Evolutionary conservation across 2,888 invertebrate genomes (phyloP), one percentile per base, ranked within the genome.

Genomic region (Xestia c-nigrum): DNA sequence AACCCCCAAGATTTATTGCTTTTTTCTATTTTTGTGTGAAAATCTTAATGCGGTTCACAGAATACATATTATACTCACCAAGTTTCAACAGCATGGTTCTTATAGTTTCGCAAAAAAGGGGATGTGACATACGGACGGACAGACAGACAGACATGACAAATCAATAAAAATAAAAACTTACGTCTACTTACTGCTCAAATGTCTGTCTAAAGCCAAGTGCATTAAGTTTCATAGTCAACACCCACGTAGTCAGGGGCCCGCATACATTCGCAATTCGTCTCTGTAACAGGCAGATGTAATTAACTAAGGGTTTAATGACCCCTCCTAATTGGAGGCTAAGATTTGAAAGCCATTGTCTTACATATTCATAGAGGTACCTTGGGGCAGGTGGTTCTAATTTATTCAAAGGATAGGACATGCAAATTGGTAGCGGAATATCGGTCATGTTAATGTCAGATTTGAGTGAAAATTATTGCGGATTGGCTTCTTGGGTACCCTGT

Each of bases 391-490:
- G 90, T 89, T 92, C 87, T 96, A 95, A 96, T 94, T 96, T 96
- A 96, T 96, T 96, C 96, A 96, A 87, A 91, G 92, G 94, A 93
- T 93, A 95, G 95, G 95, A 94, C 96, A 96, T 96, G 96, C 96
- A 96, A 96, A 96, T 96, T 94, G 94, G 90, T 91, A 90, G 95
- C 91, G 90, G 95, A 95, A 96, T 96, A 96, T 96, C 96, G 96
- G 96, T 96, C 96, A 96, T 96, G 96, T 96, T 94, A 93, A 93
- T 89, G 96, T 96, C 96, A 96, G 95, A 95, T 95, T 96, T 95
- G 93, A 92, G 94, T 92, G 93, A 93, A 95, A 96, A 94, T 96
- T 96, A 95, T 96, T 95, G 95, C 94, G 94, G 92, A 94, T 94
- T 92, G 94, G 94, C 92, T 94, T 93, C 90, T 90, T 46, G 59